A percentile compares a stretch with the other conserved stretches of the same genome.
These are phyloP conservation scores for Nephotettix cincticeps DNA, from an alignment of 1,140 invertebrate genomes.

Conservation along the genomic window DNA sequence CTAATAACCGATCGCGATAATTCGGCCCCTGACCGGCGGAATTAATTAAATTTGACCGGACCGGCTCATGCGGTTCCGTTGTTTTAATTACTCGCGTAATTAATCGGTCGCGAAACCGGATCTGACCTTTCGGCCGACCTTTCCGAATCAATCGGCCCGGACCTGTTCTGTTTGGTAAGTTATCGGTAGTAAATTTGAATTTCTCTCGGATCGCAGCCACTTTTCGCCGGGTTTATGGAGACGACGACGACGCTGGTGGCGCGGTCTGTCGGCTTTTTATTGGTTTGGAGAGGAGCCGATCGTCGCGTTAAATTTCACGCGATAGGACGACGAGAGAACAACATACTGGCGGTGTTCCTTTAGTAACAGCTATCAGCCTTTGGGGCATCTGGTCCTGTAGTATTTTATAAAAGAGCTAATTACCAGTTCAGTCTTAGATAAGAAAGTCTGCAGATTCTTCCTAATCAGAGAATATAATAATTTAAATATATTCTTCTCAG, in stretches of 20 bases:
- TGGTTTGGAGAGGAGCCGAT: too few species aligned
- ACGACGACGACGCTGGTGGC: not conserved
- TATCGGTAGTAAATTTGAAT: slow-evolving; percentile 20
- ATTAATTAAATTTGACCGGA: slow-evolving; percentile 12
- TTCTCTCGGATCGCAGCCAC: not conserved
- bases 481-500: too few species aligned
- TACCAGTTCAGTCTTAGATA: too few species aligned
- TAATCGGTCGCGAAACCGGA: slow-evolving; percentile 9
- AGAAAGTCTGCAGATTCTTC: too few species aligned
- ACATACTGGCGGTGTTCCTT: too few species aligned
- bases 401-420: too few species aligned
- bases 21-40: not conserved
- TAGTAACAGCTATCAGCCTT: too few species aligned
- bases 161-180: slow-evolving; percentile 15
- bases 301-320: too few species aligned
- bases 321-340: too few species aligned
- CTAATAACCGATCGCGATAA: not conserved
- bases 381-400: too few species aligned
- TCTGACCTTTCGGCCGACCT: slow-evolving; percentile 8
- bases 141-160: slow-evolving; percentile 3
- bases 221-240: not conserved
- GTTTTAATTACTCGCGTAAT: slow-evolving; percentile 7
- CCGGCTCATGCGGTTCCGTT: not conserved
- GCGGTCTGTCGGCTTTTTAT: too few species aligned
- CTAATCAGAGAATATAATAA: too few species aligned